Base-by-base conservation (phyloP, 2,888 invertebrate species). In the Byasa hedistus region DNA sequence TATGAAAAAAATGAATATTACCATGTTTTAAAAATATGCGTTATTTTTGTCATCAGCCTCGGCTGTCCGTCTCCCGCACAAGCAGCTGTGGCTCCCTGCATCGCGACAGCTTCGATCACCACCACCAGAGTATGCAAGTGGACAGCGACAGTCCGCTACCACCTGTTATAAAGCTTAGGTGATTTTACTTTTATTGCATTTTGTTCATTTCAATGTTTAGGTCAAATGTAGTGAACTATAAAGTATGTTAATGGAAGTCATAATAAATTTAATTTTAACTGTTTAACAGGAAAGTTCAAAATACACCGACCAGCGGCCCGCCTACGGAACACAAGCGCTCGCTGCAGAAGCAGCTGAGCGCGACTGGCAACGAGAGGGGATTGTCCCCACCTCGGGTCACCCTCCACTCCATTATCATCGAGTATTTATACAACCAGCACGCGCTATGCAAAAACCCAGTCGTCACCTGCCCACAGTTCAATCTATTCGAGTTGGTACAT, bases 401-500 rank as follows among this genome's bases (percentile, higher is more conserved):
- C 0, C 91, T 99, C 27, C 97, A 98, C 84, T 96, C 96, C 56
- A 98, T 99, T 78, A 97, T 99, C 71, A 98, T 97, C 0, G 98
- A 99, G 86, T 99, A 99, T 89, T 93, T 99, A 63, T 96, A 98
- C 75, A 98, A 98, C 89, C 99, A 99, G 86, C 99, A 99, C 89
- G 96, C 98, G n/a, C 91, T 98, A 10, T 99, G 99, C 92, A 97
- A 97, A 89, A 98, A 99, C 87, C 99, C 99, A 0, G 98, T 99
- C 91, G 96, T 97, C 44, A 98, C 98, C 0, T 99, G 99, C 87
- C 99, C 99, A 0, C 97, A 98, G 81, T 99, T 99, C 82, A 98
- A 98, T 83, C 92, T 99, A 51, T 97, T 98, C 79, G 94, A 95
- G 96, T 96, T 81, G 93, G 95, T 93, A 10, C 15, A 19, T 4